These are phyloP conservation scores for Dasypogon diadema DNA, from an alignment of 2,888 invertebrate species.

Conservation along the genomic window DNA sequence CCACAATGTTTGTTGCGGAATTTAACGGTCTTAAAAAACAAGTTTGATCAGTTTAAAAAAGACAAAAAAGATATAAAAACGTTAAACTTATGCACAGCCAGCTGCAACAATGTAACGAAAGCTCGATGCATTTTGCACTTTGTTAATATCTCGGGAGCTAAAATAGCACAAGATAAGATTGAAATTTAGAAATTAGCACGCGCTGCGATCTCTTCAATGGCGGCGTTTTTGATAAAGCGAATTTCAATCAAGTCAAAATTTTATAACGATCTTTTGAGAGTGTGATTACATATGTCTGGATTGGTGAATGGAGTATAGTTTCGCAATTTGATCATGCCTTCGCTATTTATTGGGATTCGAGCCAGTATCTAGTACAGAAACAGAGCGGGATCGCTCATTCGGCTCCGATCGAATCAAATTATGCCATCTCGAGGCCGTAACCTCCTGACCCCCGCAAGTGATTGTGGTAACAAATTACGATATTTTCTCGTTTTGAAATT, in stretches of 20 bases:
- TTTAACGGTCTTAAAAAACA: too few relatives aligned
- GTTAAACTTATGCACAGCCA: background rate
- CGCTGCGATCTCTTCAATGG: background rate
- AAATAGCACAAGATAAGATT: constrained; percentile 26
- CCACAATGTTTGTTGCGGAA: constrained; percentile 2
- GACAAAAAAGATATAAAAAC: too few relatives aligned
- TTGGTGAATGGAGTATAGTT: constrained; percentile 7
- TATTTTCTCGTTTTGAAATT: constrained; percentile 37
- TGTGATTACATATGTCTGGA: background rate
- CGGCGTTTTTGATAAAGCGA: constrained; percentile 13
- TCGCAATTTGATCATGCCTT: constrained; percentile 37
- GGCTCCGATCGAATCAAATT: constrained; percentile 27
- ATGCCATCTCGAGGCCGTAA: constrained; percentile 48
- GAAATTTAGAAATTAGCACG: constrained; percentile 35
- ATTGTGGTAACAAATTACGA: constrained; percentile 29
- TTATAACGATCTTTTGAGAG: constrained; percentile 6
- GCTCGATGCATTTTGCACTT: constrained; percentile 23
- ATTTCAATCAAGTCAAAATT: constrained; percentile 8
- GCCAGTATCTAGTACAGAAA: constrained; percentile 28
- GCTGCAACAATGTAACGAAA: background rate
- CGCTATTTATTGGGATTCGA: background rate
- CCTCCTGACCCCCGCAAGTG: constrained; percentile 34
- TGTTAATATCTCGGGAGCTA: background rate
- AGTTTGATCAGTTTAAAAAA: background rate
- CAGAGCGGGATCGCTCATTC: constrained; percentile 20